Evolutionary conservation across 1,140 invertebrate genomes (phyloP), one percentile per base, ranked within the genome.

Genomic region (Drosophila melanogaster): DNA sequence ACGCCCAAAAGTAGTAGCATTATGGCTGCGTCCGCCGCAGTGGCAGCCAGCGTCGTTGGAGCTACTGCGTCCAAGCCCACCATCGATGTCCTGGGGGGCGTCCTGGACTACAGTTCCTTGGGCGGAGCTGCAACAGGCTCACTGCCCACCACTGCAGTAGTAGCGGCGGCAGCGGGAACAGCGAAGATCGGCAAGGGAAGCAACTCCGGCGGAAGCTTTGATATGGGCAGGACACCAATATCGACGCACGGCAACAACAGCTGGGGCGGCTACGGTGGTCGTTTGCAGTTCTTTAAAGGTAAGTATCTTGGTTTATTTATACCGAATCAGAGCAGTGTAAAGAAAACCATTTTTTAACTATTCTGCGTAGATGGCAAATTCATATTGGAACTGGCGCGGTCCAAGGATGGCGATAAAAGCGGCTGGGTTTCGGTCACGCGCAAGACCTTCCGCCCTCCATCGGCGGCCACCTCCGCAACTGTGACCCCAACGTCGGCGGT

Each of bases 361-460:
- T 19, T 41, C 2, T 19, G 46, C 49, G 15, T 30, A 95, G 96
- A 97, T 96, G 97, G 96, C 76, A 97, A 97, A 92, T 96, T 97
- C 85, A 97, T 97, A 81, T 92, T 97, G 93, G 97, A 97, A 93
- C 86, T 97, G 92, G 96, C 96, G 64, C 95, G 96, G 73, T 94
- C 95, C 30, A 95, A 95, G 69, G 96, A 97, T 81, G 96, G 96
- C 38, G 96, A 96, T 91, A 94, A 95, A 65, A 94, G 95, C 5
- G 96, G 96, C 17, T 97, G 97, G 97, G 96, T 97, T 81, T 96
- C 96, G 40, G 96, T 97, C 66, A 96, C 96, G 55, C 95, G 96
- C 78, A 97, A 97, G 93, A 96, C 96, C 50, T 97, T 96, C 93
- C 97, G 96, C 94, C 96, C 96, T 65, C 96, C 95, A 30, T 94